Conservation (phyloP, 2,888 invertebrate genomes). For the Synergus japonicus region DNA sequence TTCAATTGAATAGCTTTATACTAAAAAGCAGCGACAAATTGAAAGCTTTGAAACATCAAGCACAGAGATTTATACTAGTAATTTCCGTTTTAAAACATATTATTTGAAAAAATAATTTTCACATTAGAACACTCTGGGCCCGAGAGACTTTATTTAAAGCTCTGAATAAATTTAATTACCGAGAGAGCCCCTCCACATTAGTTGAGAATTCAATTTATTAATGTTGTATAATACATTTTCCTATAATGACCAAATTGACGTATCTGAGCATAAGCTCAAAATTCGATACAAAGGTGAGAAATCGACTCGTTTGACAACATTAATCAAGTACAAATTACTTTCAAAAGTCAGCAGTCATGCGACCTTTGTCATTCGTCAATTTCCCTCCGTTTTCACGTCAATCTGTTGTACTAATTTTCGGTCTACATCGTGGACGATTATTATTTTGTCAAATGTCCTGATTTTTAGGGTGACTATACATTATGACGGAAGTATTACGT, state of each 20-base stretch:
- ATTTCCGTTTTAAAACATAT: background rate
- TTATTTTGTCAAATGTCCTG: background rate
- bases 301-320: background rate
- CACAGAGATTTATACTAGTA: background rate
- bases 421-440: background rate
- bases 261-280: conserved; percentile 2
- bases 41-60: background rate
- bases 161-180: background rate
- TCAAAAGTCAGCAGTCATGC: background rate
- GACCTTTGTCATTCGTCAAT: background rate
- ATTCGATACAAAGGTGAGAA: conserved; percentile 1
- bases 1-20: background rate
- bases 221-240: conserved; percentile 31
- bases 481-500: conserved; percentile 11
- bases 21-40: too few species aligned
- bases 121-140: background rate
- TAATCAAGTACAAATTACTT: background rate
- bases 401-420: conserved; percentile 21
- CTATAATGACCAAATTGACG: conserved; percentile 32
- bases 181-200: conserved; percentile 13
- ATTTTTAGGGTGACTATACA: background rate
- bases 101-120: background rate
- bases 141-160: background rate
- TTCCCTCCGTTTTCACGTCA: background rate
- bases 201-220: conserved; percentile 16